Percentiles rank a stretch among this genome's conserved stretches.
Evolutionary conservation across 2,797 vertebrate genomes (phyloP).

Genomic region (Phrynocephalus vlangalii): DNA sequence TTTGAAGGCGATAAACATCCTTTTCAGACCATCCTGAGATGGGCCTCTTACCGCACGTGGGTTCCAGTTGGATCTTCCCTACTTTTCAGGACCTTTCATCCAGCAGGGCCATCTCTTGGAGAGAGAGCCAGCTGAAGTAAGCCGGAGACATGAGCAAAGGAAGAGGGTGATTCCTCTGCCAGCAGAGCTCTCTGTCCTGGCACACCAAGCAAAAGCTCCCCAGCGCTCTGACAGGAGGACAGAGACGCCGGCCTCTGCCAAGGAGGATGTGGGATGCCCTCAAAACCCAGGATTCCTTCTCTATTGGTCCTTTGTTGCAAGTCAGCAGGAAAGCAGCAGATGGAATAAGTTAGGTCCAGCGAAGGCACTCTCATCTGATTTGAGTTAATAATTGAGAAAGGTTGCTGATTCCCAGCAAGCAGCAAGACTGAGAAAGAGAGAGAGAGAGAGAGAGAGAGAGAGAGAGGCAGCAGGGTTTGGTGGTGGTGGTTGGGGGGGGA

Average conservation of each 20-base stretch:
- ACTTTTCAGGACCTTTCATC: no score
- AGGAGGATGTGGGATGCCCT: constrained; percentile 15
- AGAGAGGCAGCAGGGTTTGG: no score
- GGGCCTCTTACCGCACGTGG: no score
- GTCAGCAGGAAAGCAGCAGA: constrained; percentile 32
- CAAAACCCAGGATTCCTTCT: neutral
- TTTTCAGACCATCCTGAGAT: no score
- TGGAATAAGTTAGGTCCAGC: constrained; percentile 32
- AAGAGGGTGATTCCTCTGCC: neutral
- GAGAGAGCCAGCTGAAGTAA: neutral
- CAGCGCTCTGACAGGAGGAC: accelerated
- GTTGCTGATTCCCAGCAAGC: neutral
- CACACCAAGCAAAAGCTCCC: neutral
- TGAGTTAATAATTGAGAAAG: constrained; percentile 28
- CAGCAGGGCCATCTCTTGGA: neutral
- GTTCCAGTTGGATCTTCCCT: no score
- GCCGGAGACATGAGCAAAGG: no score
- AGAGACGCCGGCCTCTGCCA: neutral
- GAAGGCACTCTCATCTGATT: constrained; percentile 21
- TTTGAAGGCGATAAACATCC: no score
- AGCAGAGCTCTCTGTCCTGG: neutral
- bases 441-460: neutral
- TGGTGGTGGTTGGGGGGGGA: no score
- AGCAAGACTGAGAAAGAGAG: neutral
- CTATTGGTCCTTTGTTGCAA: constrained; percentile 5